These are phyloP conservation scores for Mesoligia furuncula DNA, from an alignment of 2,888 invertebrate species.

Conservation along the genomic window DNA sequence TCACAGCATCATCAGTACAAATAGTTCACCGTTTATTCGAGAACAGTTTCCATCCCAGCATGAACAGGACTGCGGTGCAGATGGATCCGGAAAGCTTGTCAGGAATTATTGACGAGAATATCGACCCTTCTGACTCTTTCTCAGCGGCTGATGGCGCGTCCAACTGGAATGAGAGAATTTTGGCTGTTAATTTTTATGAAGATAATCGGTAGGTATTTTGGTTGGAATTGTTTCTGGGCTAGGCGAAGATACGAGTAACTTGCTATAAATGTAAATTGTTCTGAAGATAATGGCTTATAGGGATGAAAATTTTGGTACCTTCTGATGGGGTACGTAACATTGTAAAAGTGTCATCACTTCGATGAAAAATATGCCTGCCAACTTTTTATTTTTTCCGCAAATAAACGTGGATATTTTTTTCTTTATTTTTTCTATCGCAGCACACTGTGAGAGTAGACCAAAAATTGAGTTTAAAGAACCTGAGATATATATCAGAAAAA, in stretches of 20 bases:
- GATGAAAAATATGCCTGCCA: background rate
- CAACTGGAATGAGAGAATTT: slow-evolving; percentile 78
- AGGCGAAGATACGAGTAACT: background rate
- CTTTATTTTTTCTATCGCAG: no score
- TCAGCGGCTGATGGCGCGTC: slow-evolving; percentile 75
- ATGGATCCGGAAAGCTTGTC: slow-evolving; percentile 90
- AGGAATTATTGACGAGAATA: slow-evolving; percentile 90
- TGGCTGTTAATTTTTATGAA: background rate
- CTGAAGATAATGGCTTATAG: background rate
- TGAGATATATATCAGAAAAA: background rate
- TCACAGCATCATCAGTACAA: slow-evolving; percentile 36
- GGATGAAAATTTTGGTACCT: no score
- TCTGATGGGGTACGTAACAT: background rate
- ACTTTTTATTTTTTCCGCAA: no score
- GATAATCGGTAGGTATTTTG: background rate
- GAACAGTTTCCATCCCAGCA: slow-evolving; percentile 92
- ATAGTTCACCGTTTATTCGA: slow-evolving; percentile 88
- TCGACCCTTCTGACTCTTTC: slow-evolving; percentile 80
- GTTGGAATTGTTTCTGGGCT: background rate
- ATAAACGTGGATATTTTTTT: no score
- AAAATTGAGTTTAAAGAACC: background rate
- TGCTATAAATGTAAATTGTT: background rate
- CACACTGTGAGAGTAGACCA: no score
- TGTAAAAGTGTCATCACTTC: background rate
- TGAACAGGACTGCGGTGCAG: slow-evolving; percentile 91